These are phyloP conservation scores for Caligus rogercresseyi DNA, from an alignment of 1,140 invertebrate genomes.

Conservation along the genomic window DNA sequence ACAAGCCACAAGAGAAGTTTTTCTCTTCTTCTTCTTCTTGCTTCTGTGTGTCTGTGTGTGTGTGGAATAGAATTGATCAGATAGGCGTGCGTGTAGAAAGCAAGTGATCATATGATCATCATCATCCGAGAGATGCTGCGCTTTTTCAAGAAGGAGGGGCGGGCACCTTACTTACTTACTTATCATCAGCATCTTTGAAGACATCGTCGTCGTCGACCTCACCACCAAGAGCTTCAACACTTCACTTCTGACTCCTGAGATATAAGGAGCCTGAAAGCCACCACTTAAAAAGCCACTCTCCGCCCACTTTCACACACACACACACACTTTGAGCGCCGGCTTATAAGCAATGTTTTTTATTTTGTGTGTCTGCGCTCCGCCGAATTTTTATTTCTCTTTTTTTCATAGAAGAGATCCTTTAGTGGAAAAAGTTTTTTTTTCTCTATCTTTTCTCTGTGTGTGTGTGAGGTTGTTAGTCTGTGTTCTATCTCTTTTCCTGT, in stretches of 20 bases:
- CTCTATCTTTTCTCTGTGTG: background rate
- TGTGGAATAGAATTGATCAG: background rate
- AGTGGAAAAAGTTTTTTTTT: background rate
- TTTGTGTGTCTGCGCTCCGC: background rate
- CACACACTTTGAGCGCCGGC: background rate
- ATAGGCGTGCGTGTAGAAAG: background rate
- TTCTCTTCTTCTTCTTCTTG: background rate
- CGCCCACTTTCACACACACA: background rate
- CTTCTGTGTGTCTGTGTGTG: too few relatives aligned
- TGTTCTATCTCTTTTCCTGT: background rate
- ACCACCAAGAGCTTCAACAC: too few relatives aligned
- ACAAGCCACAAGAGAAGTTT: background rate
- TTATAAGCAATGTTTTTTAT: too few relatives aligned
- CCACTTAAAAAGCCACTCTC: too few relatives aligned
- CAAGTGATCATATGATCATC: background rate
- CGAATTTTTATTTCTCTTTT: background rate
- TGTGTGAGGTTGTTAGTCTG: background rate
- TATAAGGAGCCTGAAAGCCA: too few relatives aligned
- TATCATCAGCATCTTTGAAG: too few relatives aligned
- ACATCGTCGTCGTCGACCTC: too few relatives aligned
- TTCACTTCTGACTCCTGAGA: too few relatives aligned
- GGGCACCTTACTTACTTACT: background rate
- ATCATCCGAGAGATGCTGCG: background rate
- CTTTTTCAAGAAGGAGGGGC: background rate
- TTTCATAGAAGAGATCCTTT: background rate